Conservation (phyloP, 2,113 vertebrate species). For the Apteryx mantelli region DNA sequence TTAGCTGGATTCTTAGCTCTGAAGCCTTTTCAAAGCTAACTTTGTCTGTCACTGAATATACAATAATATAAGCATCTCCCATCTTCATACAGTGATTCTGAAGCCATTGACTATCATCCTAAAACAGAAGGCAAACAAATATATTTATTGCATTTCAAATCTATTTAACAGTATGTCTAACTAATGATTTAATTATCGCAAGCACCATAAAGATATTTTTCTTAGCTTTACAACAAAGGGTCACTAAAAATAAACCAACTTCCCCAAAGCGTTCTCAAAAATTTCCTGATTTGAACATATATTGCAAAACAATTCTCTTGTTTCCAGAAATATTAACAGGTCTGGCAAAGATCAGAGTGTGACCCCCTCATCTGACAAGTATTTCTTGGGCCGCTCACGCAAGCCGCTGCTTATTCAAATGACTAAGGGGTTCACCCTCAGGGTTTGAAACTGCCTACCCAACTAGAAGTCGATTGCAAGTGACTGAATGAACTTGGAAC, state of each 20-base stretch:
- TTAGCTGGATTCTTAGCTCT: constrained; percentile 94
- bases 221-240: neutral
- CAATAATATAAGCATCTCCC: constrained; percentile 98
- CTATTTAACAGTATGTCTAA: neutral
- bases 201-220: neutral
- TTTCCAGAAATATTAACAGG: neutral
- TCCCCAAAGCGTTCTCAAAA: neutral
- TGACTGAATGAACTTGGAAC: neutral
- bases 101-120: constrained; percentile 95
- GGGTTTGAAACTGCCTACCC: neutral
- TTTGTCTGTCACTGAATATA: constrained; percentile 98
- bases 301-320: neutral
- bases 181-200: neutral
- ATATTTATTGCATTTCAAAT: neutral
- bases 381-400: neutral
- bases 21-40: constrained; percentile 98
- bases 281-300: neutral
- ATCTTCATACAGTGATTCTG: constrained; percentile 97
- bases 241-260: neutral
- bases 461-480: neutral
- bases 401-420: neutral
- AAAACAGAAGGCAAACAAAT: neutral
- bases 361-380: neutral
- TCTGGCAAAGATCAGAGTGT: neutral
- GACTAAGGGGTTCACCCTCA: neutral